phyloP scores from a whole-genome alignment of 2,113 vertebrate genomes.

The Catharus fuscescens region DNA sequence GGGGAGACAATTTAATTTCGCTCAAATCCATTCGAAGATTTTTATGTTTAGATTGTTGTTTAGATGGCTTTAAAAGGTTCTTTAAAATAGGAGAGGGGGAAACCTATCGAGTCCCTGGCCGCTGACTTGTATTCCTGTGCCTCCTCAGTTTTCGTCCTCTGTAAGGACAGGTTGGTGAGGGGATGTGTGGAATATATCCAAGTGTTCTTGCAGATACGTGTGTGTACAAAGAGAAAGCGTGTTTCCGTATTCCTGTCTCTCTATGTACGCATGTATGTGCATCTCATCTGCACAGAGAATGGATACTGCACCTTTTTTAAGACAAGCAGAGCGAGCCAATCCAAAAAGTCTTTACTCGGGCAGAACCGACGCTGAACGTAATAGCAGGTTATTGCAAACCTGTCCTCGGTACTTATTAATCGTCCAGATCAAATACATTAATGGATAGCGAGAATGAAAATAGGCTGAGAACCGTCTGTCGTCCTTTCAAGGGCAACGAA shows the following conservation, averaged over 20 bases:
- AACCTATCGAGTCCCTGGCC: not conserved
- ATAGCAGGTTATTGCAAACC: conserved; percentile 30
- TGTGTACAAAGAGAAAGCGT: not conserved
- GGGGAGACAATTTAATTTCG: conserved; percentile 59
- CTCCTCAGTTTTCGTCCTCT: not conserved
- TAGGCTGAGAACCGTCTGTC: not conserved
- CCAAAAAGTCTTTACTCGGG: not conserved
- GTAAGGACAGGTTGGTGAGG: not conserved
- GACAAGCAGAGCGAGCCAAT: not conserved
- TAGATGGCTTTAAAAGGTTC: not conserved
- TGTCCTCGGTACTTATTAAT: not conserved
- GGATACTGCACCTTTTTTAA: not conserved
- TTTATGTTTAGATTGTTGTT: conserved; percentile 7
- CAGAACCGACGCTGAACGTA: not conserved
- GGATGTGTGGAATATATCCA: not conserved
- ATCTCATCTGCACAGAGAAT: not conserved
- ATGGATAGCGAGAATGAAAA: conserved; percentile 14
- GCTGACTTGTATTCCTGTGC: not conserved
- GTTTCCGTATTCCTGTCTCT: not conserved
- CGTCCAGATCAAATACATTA: conserved; percentile 11
- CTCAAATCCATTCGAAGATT: conserved; percentile 18
- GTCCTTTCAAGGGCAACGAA: conserved; percentile 28
- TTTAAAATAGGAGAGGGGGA: not conserved
- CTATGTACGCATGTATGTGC: rapidly evolving
- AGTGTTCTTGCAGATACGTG: not conserved